Percentiles rank a stretch among this genome's conserved stretches.
These are phyloP conservation scores for Bradypus variegatus DNA, from an alignment of 2,797 vertebrate genomes.

Conservation along the genomic window DNA sequence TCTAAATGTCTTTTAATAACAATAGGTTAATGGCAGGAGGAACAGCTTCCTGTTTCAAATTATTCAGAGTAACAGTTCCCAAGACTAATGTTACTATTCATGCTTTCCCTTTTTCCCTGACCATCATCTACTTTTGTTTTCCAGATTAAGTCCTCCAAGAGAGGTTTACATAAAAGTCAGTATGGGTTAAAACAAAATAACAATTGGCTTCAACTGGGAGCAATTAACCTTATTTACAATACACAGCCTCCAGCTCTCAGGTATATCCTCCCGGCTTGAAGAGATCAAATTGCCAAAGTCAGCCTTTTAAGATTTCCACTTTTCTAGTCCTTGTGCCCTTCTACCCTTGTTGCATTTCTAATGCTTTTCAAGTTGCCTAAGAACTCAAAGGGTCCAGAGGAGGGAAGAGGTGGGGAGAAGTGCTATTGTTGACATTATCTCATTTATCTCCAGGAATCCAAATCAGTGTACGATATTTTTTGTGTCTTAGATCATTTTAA, in stretches of 20 bases:
- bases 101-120: not conserved
- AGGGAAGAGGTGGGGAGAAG: not conserved
- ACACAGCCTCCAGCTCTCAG: not conserved
- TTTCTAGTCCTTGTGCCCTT: not conserved
- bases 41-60: not conserved
- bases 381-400: not conserved
- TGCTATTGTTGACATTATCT: not conserved
- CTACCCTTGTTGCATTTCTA: not conserved
- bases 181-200: not conserved
- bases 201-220: not conserved
- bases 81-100: conserved; percentile 14
- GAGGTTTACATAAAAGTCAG: not conserved
- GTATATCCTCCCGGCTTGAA: not conserved
- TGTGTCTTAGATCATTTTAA: conserved; percentile 16
- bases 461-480: not conserved
- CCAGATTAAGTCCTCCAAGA: not conserved
- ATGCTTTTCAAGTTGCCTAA: conserved; percentile 11
- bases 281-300: not conserved
- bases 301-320: not conserved
- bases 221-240: not conserved
- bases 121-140: not conserved
- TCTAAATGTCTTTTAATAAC: not conserved
- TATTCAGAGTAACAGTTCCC: not conserved
- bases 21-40: not conserved
- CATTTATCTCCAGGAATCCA: not conserved